A percentile compares a stretch with the other conserved stretches of the same genome.
Evolutionary conservation across 2,888 invertebrate species (phyloP).

Genomic region (Agrypnus murinus): DNA sequence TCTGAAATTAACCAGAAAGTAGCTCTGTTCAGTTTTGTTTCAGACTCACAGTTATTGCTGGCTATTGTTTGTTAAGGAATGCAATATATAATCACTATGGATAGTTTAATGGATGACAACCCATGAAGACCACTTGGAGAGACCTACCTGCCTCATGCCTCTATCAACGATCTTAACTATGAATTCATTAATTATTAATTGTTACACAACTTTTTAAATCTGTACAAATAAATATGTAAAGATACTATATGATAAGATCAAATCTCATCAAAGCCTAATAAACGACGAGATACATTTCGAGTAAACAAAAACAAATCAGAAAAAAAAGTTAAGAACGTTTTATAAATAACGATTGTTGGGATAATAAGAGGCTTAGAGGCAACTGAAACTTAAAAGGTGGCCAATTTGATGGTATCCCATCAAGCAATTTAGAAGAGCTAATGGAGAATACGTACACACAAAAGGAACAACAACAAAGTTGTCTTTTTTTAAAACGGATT

Average conservation of each 20-base stretch:
- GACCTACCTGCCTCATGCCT: conserved; percentile 18
- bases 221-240: conserved; percentile 18
- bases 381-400: background rate
- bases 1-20: conserved; percentile 8
- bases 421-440: background rate
- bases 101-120: too few species aligned
- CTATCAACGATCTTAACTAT: conserved; percentile 24
- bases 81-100: too few species aligned
- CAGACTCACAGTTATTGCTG: too few species aligned
- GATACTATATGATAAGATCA: too few species aligned
- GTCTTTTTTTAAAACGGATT: background rate
- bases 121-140: conserved; percentile 1
- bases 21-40: too few species aligned
- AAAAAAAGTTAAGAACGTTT: too few species aligned
- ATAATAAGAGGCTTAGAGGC: background rate
- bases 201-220: conserved; percentile 2
- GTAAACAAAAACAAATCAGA: too few species aligned
- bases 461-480: background rate
- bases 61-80: too few species aligned
- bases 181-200: conserved; percentile 30
- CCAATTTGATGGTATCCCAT: background rate
- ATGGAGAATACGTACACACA: background rate
- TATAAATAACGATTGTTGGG: too few species aligned
- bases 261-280: background rate
- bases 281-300: too few species aligned